Base-by-base conservation (phyloP, 2,797 vertebrate genomes). In the Sphenodon punctatus region DNA sequence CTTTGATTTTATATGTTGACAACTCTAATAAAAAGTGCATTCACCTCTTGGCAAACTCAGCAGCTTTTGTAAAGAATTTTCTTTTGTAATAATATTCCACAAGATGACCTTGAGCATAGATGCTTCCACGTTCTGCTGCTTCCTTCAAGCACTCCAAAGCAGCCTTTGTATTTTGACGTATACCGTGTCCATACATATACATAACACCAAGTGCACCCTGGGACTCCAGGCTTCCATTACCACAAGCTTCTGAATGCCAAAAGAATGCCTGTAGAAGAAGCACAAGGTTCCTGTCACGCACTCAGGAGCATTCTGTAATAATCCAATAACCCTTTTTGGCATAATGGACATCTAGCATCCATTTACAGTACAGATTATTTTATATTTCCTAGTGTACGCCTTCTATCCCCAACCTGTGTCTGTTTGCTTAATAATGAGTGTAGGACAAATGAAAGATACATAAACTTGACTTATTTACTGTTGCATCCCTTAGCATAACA, bases 231-330 rank as follows among this genome's bases (percentile, higher is more conserved):
- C 89, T 97, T 67, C 97, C 96, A 55, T 97, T 97, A 59, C 92
- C 92, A 85, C 96, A 96, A 4, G 97, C 97, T 94, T 96, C 93
- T 2, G 96, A 97, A 87, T 97, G 97, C 97, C 97, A 97, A 53
- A 90, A 96, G 88, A 97, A 97, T 23, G 97, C 96, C 97, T 97
- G 82, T 51, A 77, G 30, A 49, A 77, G 25, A 82, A 41, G 51
- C 39, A 88, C 4, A 19, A 39, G 23, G 20, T 75, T 32, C 34
- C 16, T 49, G 20, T 13, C 63, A 22, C 22, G 61, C n/a, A 55
- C 46, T 58, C 48, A 20, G 53, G 27, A n/a, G 25, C 16, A 41
- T 34, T 71, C 59, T 46, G 13, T 17, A 22, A 38, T 38, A 30
- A 7, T 14, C 22, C 10, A n/a, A 7, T 16, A 22, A n/a, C 23